A percentile compares a stretch with the other conserved stretches of the same genome.
phyloP scores from a whole-genome alignment of 2,113 vertebrate species.

The Bos indicus region DNA sequence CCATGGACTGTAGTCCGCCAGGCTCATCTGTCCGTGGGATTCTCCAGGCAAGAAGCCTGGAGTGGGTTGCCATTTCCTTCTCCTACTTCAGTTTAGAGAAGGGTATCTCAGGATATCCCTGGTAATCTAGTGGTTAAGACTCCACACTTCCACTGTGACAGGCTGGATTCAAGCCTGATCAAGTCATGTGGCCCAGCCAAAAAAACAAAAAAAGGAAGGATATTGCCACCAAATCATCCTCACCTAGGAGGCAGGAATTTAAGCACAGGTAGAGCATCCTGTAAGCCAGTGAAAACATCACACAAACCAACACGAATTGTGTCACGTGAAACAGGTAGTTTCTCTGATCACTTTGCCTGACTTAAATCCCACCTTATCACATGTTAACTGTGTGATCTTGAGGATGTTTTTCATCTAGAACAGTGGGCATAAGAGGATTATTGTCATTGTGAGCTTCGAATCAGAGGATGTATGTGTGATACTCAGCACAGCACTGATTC shows the following conservation, averaged over 20 bases:
- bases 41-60: background rate
- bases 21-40: background rate
- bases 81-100: background rate
- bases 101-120: background rate
- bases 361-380: background rate
- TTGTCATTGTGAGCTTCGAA: background rate
- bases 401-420: background rate
- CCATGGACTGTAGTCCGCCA: background rate
- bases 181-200: background rate
- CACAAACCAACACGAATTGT: background rate
- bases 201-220: background rate
- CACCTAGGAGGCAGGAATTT: background rate
- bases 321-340: accelerated
- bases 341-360: background rate
- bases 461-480: background rate
- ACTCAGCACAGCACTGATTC: accelerated
- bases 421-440: accelerated
- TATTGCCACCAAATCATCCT: accelerated
- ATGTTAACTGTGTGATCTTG: background rate
- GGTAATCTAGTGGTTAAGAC: background rate
- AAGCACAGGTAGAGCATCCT: background rate
- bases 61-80: background rate
- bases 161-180: background rate
- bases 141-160: background rate
- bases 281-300: too few relatives aligned